Evolutionary conservation across 1,140 invertebrate genomes (phyloP).

Genomic region (Cardiocondyla obscurior): DNA sequence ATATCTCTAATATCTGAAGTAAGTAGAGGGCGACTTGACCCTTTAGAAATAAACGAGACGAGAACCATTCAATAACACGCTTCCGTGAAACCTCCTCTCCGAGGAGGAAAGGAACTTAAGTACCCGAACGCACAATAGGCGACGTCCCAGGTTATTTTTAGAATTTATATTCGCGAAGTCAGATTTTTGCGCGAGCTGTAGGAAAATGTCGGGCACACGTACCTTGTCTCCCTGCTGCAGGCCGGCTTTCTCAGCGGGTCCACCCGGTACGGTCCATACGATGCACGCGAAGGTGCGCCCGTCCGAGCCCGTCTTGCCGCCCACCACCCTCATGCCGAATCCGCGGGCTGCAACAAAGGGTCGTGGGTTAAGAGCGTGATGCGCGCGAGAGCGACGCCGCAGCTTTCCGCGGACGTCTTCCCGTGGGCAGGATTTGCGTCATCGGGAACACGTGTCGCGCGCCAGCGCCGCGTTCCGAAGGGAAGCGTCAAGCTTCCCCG

Average conservation of each 20-base stretch:
- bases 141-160: background rate
- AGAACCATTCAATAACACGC: background rate
- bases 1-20: background rate
- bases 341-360: constrained; percentile 88
- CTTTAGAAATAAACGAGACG: background rate
- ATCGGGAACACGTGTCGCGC: background rate
- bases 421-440: constrained; percentile 13
- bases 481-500: background rate
- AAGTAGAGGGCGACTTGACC: background rate
- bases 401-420: constrained; percentile 1
- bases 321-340: constrained; percentile 96
- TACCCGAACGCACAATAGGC: background rate
- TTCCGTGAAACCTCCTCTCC: background rate
- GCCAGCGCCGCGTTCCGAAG: background rate
- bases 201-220: constrained; percentile 51
- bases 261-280: constrained; percentile 95
- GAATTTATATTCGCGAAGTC: background rate
- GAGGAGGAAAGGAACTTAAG: background rate
- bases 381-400: background rate
- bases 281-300: constrained; percentile 95
- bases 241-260: constrained; percentile 94
- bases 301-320: constrained; percentile 92
- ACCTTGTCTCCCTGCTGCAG: constrained; percentile 94
- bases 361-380: background rate
- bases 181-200: background rate